Evolutionary conservation across 2,888 invertebrate genomes (phyloP).

Genomic region (Allygus modestus): DNA sequence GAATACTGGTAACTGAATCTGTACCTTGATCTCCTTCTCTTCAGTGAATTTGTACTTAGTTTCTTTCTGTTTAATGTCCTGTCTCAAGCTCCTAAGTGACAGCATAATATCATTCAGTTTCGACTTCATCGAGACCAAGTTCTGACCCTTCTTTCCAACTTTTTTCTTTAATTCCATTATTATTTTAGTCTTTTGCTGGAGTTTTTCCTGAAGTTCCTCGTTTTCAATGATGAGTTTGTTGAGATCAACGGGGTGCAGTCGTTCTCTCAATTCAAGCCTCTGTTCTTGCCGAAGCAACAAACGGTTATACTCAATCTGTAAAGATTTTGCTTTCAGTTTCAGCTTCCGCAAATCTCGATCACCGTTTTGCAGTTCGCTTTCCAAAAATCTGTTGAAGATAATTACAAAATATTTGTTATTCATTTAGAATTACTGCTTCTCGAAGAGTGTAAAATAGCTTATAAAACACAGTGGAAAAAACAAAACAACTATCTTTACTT

Average conservation of each 20-base stretch:
- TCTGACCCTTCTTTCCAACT: constrained; percentile 38
- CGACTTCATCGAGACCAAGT: constrained; percentile 27
- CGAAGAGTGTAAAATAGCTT: too few relatives aligned
- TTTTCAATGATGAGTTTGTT: constrained; percentile 53
- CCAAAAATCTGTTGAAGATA: constrained; percentile 13
- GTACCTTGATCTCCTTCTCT: constrained; percentile 11
- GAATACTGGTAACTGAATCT: too few relatives aligned
- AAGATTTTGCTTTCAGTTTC: constrained; percentile 37
- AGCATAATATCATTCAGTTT: constrained; percentile 7
- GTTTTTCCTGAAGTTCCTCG: not conserved
- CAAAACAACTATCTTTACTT: too few relatives aligned
- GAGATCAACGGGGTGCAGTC: constrained; percentile 43
- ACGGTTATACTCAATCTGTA: constrained; percentile 15
- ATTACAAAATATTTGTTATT: not conserved
- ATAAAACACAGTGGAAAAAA: too few relatives aligned
- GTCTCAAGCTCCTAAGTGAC: not conserved
- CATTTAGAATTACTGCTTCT: too few relatives aligned
- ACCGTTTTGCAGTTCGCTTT: constrained; percentile 9
- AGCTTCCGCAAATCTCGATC: constrained; percentile 52
- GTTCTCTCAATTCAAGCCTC: constrained; percentile 42
- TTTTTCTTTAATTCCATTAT: constrained; percentile 20
- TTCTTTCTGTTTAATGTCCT: constrained; percentile 42
- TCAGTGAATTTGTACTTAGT: constrained; percentile 14
- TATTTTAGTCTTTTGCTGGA: constrained; percentile 45
- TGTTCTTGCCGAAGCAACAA: constrained; percentile 36